phyloP scores from a whole-genome alignment of 2,113 vertebrate genomes.

The Proterorhinus semilunaris region DNA sequence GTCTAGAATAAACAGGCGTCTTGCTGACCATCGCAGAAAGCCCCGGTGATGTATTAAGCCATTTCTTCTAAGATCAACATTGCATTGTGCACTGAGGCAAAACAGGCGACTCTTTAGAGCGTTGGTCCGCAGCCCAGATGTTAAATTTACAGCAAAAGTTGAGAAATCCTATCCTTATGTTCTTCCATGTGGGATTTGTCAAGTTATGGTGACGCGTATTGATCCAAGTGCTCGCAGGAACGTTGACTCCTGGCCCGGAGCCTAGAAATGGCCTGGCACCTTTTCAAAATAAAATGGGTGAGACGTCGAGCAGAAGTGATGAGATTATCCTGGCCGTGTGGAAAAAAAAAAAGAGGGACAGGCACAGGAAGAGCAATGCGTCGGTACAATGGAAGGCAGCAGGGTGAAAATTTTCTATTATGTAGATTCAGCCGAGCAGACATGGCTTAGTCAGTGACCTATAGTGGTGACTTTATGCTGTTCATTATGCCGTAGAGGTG shows the following conservation, averaged over 20 bases:
- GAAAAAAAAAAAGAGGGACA: neutral
- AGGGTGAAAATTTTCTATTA: neutral
- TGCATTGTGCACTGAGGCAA: neutral
- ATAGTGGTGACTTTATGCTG: neutral
- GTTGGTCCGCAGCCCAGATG: neutral
- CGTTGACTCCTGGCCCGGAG: neutral
- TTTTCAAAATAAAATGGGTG: conserved; percentile 4
- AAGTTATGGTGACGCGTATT: neutral
- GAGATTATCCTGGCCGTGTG: neutral
- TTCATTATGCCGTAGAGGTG: neutral
- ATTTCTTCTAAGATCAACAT: neutral
- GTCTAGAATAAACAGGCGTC: neutral
- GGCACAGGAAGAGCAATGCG: neutral
- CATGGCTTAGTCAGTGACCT: neutral
- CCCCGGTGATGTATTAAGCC: neutral
- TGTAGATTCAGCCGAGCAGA: neutral
- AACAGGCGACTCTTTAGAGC: neutral
- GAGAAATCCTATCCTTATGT: neutral
- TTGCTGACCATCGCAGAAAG: neutral
- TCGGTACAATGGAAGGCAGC: neutral
- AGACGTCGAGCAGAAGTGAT: neutral
- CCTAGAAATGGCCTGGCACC: conserved; percentile 4
- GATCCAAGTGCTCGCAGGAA: neutral
- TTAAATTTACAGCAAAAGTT: conserved; percentile 1
- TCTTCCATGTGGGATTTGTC: conserved; percentile 4